Base-by-base conservation (phyloP, 2,113 vertebrate species). In the Danionella cerebrum region DNA sequence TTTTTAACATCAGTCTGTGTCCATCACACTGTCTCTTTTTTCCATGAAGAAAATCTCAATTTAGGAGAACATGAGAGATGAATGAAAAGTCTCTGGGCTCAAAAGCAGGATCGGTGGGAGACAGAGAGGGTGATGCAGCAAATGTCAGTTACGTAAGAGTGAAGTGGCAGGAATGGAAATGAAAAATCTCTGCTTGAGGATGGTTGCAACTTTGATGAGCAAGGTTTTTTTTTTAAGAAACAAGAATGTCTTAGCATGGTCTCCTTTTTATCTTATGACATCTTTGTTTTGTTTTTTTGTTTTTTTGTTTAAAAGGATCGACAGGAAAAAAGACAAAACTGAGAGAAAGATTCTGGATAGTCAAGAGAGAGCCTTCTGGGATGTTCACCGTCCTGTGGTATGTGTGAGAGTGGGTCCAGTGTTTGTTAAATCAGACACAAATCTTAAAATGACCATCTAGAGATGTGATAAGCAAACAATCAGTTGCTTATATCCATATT, bases 321-420 rank as follows among this genome's bases (percentile, higher is more conserved):
- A 99, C 84, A 91, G 94, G 54, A 99, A 98, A 85, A 98, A 97
- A 73, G 94, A 98, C 83, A 98, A 98, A 87, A 97, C 91, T 0
- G 96, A 99, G 87, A 91, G 96, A 78, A 98, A 99, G 83, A 98
- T 99, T 84, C 84, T 98, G 52, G 96, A 99, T 83, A 99, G 96
- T 78, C 96, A 99, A 82, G 96, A 99, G 81, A 89, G 96, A 83
- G 96, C 94, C 65, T 99, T 99, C 86, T 99, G 96, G 96, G 96
- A 99, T 71, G 96, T 99, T 53, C 94, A 99, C 73, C 89, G 96
- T 75, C 95, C 96, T 12, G 86, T 87, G 83, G 85, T 87, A 60
- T 80, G 76, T 65, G 27, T 31, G 27, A n/a, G 51, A 29, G 27
- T 33, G 16, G 14, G 33, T 33, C 14, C 51, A 12, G 29, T 19